Conservation (phyloP, 2,113 vertebrate species). For the Urocolius indicus region DNA sequence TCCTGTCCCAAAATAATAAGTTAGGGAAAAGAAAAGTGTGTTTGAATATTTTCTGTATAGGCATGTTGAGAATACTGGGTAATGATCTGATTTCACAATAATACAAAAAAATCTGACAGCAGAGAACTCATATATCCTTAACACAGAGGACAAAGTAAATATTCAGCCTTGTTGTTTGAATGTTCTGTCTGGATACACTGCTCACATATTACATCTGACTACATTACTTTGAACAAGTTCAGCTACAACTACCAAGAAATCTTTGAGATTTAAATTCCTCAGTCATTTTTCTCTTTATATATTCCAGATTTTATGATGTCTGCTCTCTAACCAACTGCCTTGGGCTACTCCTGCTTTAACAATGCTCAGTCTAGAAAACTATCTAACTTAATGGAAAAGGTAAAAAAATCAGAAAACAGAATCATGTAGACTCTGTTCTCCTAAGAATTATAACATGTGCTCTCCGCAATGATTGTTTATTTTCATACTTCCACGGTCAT, state of each 20-base stretch:
- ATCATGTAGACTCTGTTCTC: not conserved
- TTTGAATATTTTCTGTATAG: constrained; percentile 17
- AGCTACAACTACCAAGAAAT: constrained; percentile 16
- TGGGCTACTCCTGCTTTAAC: not conserved
- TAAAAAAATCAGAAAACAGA: constrained; percentile 20
- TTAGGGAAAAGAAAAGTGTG: not conserved
- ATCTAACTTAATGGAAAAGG: constrained; percentile 1
- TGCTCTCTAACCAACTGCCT: not conserved
- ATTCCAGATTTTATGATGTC: constrained; percentile 3
- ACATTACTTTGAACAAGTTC: constrained; percentile 4
- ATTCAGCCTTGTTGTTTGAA: constrained; percentile 59
- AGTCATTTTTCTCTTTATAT: constrained; percentile 5
- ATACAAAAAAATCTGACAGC: not conserved
- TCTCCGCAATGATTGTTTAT: not conserved
- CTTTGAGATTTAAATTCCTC: constrained; percentile 28
- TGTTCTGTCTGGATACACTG: constrained; percentile 35
- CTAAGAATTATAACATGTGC: not conserved
- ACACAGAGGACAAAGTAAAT: constrained; percentile 52
- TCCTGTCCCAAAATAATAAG: not conserved
- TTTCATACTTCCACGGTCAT: not conserved
- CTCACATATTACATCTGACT: not conserved
- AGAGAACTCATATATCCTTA: constrained; percentile 55
- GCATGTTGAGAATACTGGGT: not conserved
- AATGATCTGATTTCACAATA: constrained; percentile 29
- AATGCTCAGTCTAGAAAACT: not conserved